Conservation (phyloP, 2,797 vertebrate genomes). For the Etheostoma perlongum region DNA sequence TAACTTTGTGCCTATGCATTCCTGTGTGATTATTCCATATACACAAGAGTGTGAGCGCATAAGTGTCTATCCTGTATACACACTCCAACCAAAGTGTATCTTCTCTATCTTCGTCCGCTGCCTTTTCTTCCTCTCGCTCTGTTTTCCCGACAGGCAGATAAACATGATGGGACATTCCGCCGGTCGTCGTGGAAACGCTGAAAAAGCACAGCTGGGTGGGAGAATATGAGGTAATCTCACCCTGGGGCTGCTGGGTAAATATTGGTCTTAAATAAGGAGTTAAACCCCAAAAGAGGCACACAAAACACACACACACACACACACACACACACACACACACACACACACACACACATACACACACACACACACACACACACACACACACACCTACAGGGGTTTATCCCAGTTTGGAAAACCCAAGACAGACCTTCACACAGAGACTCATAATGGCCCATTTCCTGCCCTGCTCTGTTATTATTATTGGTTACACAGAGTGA, state of each 20-base stretch:
- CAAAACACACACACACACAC: slow-evolving; percentile 60
- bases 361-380: slow-evolving; percentile 60
- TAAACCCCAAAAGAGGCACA: slow-evolving; percentile 84
- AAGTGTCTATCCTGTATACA: slow-evolving; percentile 33
- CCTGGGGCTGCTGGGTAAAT: slow-evolving; percentile 94
- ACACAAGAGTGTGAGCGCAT: slow-evolving; percentile 13
- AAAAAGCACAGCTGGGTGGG: slow-evolving; percentile 95
- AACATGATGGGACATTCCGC: slow-evolving; percentile 94
- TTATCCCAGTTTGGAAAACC: slow-evolving; percentile 65
- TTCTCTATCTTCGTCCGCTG: slow-evolving; percentile 48
- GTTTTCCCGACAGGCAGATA: slow-evolving; percentile 92
- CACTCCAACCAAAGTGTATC: slow-evolving; percentile 47
- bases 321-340: slow-evolving; percentile 60
- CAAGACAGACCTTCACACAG: slow-evolving; percentile 59
- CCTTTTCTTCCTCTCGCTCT: slow-evolving; percentile 72
- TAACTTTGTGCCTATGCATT: slow-evolving; percentile 16
- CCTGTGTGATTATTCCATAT: slow-evolving; percentile 17
- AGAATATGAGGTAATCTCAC: slow-evolving; percentile 96
- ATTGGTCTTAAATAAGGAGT: slow-evolving; percentile 94
- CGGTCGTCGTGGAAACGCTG: slow-evolving; percentile 91
- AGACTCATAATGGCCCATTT: slow-evolving; percentile 65
- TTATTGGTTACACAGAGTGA: slow-evolving; percentile 30
- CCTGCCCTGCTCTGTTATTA: slow-evolving; percentile 70
- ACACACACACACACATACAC: slow-evolving; percentile 63
- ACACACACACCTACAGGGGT: slow-evolving; percentile 62